Evolutionary conservation across 1,140 invertebrate genomes (phyloP).

Genomic region (Cotesia typhae): DNA sequence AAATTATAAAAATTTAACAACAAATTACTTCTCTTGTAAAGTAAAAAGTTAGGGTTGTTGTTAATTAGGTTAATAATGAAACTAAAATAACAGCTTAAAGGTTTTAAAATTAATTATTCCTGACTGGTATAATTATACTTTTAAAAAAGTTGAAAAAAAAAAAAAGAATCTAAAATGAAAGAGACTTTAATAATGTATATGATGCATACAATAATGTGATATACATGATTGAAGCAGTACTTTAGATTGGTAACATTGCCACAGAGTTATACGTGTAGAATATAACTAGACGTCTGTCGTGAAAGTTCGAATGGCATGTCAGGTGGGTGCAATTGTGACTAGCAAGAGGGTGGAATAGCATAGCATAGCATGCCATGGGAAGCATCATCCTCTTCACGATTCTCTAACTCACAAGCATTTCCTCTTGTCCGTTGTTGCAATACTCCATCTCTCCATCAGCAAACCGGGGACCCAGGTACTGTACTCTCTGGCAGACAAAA

Average conservation of each 20-base stretch:
- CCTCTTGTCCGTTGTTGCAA: slow-evolving; percentile 24
- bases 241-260: slow-evolving; percentile 13
- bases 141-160: too few species aligned
- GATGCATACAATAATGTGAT: background rate
- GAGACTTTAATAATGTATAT: background rate
- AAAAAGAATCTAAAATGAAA: too few species aligned
- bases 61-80: too few species aligned
- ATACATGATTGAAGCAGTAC: background rate
- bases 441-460: too few species aligned
- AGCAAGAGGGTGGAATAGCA: slow-evolving; percentile 24
- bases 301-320: slow-evolving; percentile 24
- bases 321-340: slow-evolving; percentile 25
- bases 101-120: too few species aligned
- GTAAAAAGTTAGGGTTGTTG: too few species aligned
- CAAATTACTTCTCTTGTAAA: too few species aligned
- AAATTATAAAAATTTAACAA: too few species aligned
- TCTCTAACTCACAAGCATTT: slow-evolving; percentile 10
- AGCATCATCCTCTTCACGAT: slow-evolving; percentile 25
- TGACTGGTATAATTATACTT: too few species aligned
- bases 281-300: slow-evolving; percentile 21
- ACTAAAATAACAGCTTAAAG: too few species aligned
- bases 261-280: background rate
- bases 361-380: slow-evolving; percentile 24
- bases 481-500: slow-evolving; percentile 5
- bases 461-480: too few species aligned